Evolutionary conservation across 2,797 vertebrate genomes (phyloP).

Genomic region (Myotis findleyi): DNA sequence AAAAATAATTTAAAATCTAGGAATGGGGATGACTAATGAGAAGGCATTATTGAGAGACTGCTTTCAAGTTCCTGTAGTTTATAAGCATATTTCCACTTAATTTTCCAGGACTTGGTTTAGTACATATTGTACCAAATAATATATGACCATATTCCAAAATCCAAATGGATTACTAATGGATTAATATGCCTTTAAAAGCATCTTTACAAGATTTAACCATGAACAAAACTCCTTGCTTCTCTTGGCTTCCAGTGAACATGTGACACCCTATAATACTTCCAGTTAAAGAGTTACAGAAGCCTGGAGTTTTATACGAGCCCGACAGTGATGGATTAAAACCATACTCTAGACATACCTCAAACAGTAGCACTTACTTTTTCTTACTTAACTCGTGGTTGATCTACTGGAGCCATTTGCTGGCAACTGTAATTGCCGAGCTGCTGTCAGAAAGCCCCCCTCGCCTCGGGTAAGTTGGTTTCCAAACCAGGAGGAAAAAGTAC

Average conservation of each 20-base stretch:
- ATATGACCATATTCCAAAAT: constrained; percentile 52
- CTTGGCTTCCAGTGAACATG: constrained; percentile 51
- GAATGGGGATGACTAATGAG: not conserved
- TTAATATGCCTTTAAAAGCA: constrained; percentile 61
- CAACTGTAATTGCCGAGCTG: constrained; percentile 19
- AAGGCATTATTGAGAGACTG: not conserved
- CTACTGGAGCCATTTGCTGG: constrained; percentile 51
- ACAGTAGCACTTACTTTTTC: constrained; percentile 70
- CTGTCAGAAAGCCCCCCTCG: constrained; percentile 51
- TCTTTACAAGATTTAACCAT: constrained; percentile 56
- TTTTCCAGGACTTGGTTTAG: constrained; percentile 56
- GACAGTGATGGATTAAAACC: constrained; percentile 72
- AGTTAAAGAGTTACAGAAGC: constrained; percentile 73
- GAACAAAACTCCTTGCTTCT: constrained; percentile 51
- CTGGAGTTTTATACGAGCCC: constrained; percentile 54
- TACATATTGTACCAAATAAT: constrained; percentile 37
- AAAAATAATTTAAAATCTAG: not conserved
- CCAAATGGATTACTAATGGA: constrained; percentile 67
- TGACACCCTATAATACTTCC: constrained; percentile 49
- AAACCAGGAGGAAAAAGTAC: constrained; percentile 58
- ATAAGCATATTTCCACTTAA: constrained; percentile 47
- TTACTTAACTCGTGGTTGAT: constrained; percentile 54
- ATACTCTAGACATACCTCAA: constrained; percentile 45
- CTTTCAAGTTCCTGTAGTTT: not conserved
- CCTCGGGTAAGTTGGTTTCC: constrained; percentile 18